Evolutionary conservation across 2,888 invertebrate species (phyloP), one percentile per base, ranked within the genome.

Genomic region (Endotricha flammealis): DNA sequence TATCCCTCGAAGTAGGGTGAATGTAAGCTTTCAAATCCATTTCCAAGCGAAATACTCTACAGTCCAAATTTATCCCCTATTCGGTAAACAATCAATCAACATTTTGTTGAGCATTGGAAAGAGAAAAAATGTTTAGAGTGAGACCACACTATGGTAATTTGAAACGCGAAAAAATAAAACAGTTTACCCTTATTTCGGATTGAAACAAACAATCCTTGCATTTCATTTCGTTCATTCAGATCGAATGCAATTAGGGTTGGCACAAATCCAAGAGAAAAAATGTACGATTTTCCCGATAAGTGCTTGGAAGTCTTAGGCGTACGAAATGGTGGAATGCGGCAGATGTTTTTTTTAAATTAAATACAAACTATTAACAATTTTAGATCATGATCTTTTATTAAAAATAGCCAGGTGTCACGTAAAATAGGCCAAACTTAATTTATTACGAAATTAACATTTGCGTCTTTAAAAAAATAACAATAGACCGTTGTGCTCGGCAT

Each of bases 131-230:
- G 10, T 3, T 12, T 6, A 14, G 12, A 34, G 9, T 9, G 27
- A 32, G 35, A 35, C 8, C 9, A 22, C 12, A 16, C 27, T 14
- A 29, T 29, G 13, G 29, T 29, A 35, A 35, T 35, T 35, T 29
- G 35, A 29, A 29, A 29, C 29, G 5, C 12, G 32, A 23, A 32
- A 37, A 32, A 32, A 31, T 37, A 37, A 32, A 28, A 23, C 27
- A 32, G 31, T 55, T 46, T 53, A 57, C 62, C 62, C 59, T 58
- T 56, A 66, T 59, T 65, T 61, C 57, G 59, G 63, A 57, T 59
- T 48, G 57, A 53, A 55, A 57, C 60, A 66, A 68, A 67, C 65
- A 67, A 61, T 58, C 54, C 54, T 58, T 62, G 64, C 58, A 63
- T 68, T 71, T 64, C 63, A 59, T 67, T 69, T 63, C 60, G 56